phyloP scores from a whole-genome alignment of 1,140 invertebrate species.

The Portunus trituberculatus region DNA sequence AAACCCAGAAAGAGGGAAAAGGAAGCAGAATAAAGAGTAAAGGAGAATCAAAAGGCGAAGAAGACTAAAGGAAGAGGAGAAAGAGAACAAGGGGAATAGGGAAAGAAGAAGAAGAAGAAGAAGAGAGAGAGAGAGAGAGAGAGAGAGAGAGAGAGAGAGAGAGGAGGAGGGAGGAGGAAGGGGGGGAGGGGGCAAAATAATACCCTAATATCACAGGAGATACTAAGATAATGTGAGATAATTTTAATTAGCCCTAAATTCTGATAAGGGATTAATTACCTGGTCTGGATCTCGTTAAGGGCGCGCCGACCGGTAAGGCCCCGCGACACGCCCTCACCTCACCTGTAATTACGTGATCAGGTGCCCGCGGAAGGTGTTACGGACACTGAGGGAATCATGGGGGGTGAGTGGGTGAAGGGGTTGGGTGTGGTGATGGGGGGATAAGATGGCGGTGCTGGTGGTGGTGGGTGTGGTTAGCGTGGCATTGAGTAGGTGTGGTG shows the following conservation, averaged over 20 bases:
- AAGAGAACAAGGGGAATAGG: not conserved
- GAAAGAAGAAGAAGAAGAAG: not conserved
- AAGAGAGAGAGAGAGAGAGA: not conserved
- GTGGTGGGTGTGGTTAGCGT: not conserved
- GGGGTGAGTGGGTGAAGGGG: not conserved
- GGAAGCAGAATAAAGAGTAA: not conserved
- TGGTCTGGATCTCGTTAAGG: not conserved
- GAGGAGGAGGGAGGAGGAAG: not conserved
- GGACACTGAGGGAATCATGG: not conserved
- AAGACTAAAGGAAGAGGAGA: too few relatives aligned
- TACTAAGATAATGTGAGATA: not conserved
- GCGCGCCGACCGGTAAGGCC: not conserved
- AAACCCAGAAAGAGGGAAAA: not conserved
- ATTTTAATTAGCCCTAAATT: not conserved
- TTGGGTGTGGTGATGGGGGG: not conserved
- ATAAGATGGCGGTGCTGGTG: not conserved
- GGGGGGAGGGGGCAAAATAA: not conserved
- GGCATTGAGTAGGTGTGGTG: not conserved
- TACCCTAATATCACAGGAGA: not conserved
- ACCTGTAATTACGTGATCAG: constrained; percentile 3
- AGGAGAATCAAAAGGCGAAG: not conserved
- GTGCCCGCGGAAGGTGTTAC: not conserved
- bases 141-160: not conserved
- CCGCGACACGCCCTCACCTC: not conserved
- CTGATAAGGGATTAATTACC: constrained; percentile 14